phyloP scores from a whole-genome alignment of 2,888 invertebrate genomes.

The Chaetogeoica ovagalla region DNA sequence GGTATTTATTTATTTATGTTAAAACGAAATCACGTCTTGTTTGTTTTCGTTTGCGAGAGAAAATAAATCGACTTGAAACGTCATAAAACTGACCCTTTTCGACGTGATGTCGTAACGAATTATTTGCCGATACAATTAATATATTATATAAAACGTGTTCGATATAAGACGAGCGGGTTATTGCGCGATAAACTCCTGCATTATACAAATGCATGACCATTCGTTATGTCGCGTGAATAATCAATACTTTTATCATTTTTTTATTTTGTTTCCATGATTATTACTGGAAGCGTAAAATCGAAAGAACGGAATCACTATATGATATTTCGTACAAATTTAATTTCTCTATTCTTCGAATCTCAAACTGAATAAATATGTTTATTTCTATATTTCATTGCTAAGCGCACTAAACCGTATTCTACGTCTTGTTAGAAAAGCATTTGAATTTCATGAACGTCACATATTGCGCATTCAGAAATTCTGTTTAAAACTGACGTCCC shows the following conservation, averaged over 20 bases:
- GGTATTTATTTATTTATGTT: constrained; percentile 1
- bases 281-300: not conserved
- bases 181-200: too few relatives aligned
- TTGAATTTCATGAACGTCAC: too few relatives aligned
- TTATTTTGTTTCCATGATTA: not conserved
- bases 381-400: too few relatives aligned
- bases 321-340: too few relatives aligned
- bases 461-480: too few relatives aligned
- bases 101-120: not conserved
- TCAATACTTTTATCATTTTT: not conserved
- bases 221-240: not conserved
- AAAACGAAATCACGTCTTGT: not conserved
- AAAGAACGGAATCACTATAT: not conserved
- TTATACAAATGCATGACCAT: not conserved
- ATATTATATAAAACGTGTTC: not conserved
- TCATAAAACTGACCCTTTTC: not conserved
- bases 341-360: too few relatives aligned
- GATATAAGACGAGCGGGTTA: too few relatives aligned
- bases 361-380: too few relatives aligned
- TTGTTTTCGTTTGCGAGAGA: not conserved
- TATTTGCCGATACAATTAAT: not conserved
- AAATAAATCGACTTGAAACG: not conserved
- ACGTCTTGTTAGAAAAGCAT: too few relatives aligned
- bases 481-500: too few relatives aligned
- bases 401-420: too few relatives aligned